Base-by-base conservation (phyloP, 1,140 invertebrate species). In the Drosophila rufa region DNA sequence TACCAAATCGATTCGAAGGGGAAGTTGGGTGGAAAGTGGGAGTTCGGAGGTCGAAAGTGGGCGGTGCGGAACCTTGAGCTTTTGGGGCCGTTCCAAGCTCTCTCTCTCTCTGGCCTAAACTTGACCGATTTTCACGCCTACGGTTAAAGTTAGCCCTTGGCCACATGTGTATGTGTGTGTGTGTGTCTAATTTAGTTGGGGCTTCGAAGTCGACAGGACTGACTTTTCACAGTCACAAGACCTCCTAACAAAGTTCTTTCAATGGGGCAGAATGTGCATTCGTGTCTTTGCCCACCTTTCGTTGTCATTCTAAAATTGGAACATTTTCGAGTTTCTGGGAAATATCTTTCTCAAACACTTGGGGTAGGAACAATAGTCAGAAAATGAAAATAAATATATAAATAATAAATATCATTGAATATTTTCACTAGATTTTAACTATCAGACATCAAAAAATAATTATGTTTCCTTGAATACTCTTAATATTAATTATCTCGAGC, bases 71-170 rank as follows among this genome's bases (percentile, higher is more conserved):
- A 74, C 71, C 71, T 75, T 75, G 71, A 75, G 71, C 71, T 75
- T 75, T 75, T 55, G 42, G 42, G 33, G 53, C n/a, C 38, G 53
- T 53, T 65, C 53, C 47, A 59, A 74, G 47, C 67, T 64, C 50
- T 62, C 48, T 48, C 62, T 15, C 45, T 17, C 38, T 56, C 38
- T 77, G 43, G 75, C 64, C 74, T 77, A 77, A 77, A 77, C 75
- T 77, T 77, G 75, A 77, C 75, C 75, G 75, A 77, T 47, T 77
- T 77, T 57, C 25, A 67, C 58, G 71, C 71, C 69, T 62, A 62
- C 57, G 62, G 67, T 46, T 68, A 15, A 33, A 25, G 42, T 53
- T 47, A 33, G 42, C 38, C 43, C 11, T 30, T 38, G 8, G 22
- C 58, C 3, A 36, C 11, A 3, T 27, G 22, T 47, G 15, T 30